Base-by-base conservation (phyloP, 1,140 invertebrate species). In the Adoxophyes honmai region DNA sequence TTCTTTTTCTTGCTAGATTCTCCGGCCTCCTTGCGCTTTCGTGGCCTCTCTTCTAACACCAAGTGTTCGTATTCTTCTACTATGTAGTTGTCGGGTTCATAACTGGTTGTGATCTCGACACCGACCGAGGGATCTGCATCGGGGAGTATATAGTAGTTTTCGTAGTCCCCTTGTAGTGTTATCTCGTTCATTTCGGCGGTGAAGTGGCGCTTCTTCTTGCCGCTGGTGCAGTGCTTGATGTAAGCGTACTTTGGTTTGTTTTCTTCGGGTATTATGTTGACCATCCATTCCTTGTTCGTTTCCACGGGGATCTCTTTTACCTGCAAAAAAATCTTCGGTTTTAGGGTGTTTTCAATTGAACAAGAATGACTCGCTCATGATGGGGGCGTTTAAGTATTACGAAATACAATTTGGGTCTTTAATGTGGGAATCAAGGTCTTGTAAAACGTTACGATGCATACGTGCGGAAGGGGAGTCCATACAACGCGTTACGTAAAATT, bases 61-160 rank as follows among this genome's bases (percentile, higher is more conserved):
- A 86, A 10, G 48, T 84, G 81, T 1, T 81, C 70, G 55, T 88
- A 88, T 9, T 86, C 81, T 35, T 84, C 74, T 0, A 86, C 80
- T 0, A 88, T 78, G 28, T 75, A 88, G 56, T 79, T 83, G 38
- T 85, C 82, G 0, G 78, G 80, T 10, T 86, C 85, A 28, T 83
- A 86, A 48, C 75, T 85, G 4, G 82, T 88, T 0, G 81, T 84
- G 0, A 88, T 77, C 33, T 86, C 82, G 0, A 88, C 81, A 0
- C 82, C 80, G 0, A 81, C 75, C 0, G 81, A 84, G 0, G 84
- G 82, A 35, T 88, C 82, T 0, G 85, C 82, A 13, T 88, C 82
- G 0, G 82, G 84, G 2, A 86, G 58, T 8, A 88, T 88, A 56
- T 88, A 86, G 44, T 84, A 84, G 52, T 88, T 85, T n/a, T 85